A percentile compares a stretch with the other conserved stretches of the same genome.
These are phyloP conservation scores for Strigamia crassipes DNA, from an alignment of 2,888 invertebrate genomes.

Conservation along the genomic window DNA sequence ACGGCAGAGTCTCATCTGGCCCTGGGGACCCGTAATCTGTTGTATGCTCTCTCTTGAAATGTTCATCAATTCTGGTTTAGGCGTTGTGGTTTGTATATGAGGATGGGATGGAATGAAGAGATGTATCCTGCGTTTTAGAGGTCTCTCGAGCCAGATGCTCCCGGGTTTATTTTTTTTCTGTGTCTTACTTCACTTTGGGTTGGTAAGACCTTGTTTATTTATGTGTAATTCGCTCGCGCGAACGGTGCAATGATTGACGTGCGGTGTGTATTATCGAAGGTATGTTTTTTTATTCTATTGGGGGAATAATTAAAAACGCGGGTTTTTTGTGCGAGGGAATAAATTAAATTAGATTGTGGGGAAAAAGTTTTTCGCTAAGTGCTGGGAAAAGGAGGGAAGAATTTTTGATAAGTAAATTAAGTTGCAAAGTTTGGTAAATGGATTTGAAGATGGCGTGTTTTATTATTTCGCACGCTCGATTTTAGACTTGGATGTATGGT, in stretches of 20 bases:
- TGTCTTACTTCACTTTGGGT: neutral
- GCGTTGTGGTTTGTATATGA: constrained; percentile 14
- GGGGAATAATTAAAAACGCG: constrained; percentile 17
- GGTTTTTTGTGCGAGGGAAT: neutral
- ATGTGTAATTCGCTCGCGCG: neutral
- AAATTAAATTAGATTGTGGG: neutral
- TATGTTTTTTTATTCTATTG: neutral
- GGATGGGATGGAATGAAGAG: neutral
- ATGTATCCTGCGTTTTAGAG: neutral
- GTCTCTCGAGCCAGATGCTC: neutral
- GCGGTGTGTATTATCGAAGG: neutral
- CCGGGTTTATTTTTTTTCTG: neutral
- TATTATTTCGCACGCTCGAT: neutral
- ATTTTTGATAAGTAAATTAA: constrained; percentile 14
- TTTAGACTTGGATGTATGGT: neutral
- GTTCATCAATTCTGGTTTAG: constrained; percentile 18
- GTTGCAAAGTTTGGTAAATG: neutral
- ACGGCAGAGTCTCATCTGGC: neutral
- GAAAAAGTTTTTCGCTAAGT: neutral
- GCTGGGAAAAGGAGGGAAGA: neutral
- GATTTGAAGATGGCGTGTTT: constrained; percentile 24
- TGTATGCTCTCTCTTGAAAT: neutral
- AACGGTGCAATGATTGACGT: neutral
- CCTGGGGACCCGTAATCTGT: constrained; percentile 1
- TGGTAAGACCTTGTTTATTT: neutral